These are phyloP conservation scores for Anagyrus pseudococci DNA, from an alignment of 2,888 invertebrate species.

Conservation along the genomic window DNA sequence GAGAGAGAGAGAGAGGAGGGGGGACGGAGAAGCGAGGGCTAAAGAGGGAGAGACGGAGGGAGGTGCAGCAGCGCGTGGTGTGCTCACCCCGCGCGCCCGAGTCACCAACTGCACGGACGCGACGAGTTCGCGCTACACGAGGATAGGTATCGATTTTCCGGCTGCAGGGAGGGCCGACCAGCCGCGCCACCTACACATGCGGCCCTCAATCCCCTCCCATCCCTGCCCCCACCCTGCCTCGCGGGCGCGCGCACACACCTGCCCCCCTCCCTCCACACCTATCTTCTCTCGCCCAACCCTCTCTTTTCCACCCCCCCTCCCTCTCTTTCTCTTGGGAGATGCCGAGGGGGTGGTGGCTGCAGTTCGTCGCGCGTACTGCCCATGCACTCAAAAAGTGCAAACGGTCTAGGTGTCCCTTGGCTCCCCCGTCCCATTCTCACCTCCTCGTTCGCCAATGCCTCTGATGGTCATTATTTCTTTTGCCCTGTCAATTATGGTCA, in stretches of 20 bases:
- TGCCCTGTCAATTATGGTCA: slow-evolving; percentile 10
- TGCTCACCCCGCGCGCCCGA: slow-evolving; percentile 60
- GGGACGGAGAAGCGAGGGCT: slow-evolving; percentile 30
- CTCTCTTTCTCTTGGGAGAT: too few relatives aligned
- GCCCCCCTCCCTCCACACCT: not conserved
- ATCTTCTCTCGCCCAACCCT: not conserved
- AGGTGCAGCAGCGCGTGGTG: slow-evolving; percentile 41
- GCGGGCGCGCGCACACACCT: too few relatives aligned
- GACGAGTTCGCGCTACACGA: slow-evolving; percentile 50
- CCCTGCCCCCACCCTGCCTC: not conserved
- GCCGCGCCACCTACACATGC: slow-evolving; percentile 25
- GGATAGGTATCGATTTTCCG: slow-evolving; percentile 60
- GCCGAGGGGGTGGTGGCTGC: too few relatives aligned
- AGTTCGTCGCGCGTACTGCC: too few relatives aligned
- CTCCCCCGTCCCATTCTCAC: too few relatives aligned
- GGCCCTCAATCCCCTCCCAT: not conserved
- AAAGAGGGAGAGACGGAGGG: slow-evolving; percentile 26
- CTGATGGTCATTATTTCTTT: slow-evolving; percentile 18
- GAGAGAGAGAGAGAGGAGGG: not conserved
- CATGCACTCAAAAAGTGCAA: not conserved
- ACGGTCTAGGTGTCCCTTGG: not conserved
- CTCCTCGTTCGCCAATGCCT: too few relatives aligned
- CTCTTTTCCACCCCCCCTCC: too few relatives aligned
- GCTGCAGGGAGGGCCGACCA: not conserved
- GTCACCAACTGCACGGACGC: slow-evolving; percentile 57